Conservation (phyloP, 23 tunicate genomes). For the Ciona savignyi region DNA sequence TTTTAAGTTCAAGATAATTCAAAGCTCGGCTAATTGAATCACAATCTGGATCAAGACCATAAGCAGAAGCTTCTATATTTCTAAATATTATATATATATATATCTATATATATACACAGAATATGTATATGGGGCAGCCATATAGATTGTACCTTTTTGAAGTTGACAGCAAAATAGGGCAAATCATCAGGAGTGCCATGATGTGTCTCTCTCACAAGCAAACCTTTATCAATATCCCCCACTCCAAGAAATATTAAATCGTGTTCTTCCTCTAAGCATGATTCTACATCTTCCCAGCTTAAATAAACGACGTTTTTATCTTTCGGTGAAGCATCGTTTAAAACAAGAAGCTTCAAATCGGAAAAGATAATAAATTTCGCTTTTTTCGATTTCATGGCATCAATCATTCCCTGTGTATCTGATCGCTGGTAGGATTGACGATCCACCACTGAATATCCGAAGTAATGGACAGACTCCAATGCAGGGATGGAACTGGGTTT, state of each 20-base stretch:
- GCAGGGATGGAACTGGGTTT: constrained; percentile 14
- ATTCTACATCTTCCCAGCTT: constrained; percentile 33
- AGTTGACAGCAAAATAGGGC: constrained; percentile 79
- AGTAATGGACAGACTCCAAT: constrained; percentile 62
- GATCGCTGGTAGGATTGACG: constrained; percentile 68
- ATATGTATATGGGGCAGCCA: too few relatives aligned
- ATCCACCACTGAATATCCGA: constrained; percentile 44
- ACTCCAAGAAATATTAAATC: constrained; percentile 77
- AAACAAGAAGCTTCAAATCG: constrained; percentile 40
- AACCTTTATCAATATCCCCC: constrained; percentile 48
- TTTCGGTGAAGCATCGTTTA: background rate
- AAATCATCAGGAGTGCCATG: background rate
- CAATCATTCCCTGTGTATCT: constrained; percentile 34
- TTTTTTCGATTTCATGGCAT: constrained; percentile 32
- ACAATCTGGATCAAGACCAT: too few relatives aligned
- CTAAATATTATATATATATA: too few relatives aligned
- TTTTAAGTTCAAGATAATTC: too few relatives aligned
- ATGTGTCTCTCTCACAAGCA: constrained; percentile 21
- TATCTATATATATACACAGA: too few relatives aligned
- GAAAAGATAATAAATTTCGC: constrained; percentile 63
- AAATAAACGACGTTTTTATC: constrained; percentile 22
- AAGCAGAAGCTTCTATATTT: too few relatives aligned
- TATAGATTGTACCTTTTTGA: constrained; percentile 75
- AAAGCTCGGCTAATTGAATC: too few relatives aligned
- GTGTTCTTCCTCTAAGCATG: constrained; percentile 10